Base-by-base conservation (phyloP, 2,113 vertebrate species). In the Sakesphorus luctuosus region DNA sequence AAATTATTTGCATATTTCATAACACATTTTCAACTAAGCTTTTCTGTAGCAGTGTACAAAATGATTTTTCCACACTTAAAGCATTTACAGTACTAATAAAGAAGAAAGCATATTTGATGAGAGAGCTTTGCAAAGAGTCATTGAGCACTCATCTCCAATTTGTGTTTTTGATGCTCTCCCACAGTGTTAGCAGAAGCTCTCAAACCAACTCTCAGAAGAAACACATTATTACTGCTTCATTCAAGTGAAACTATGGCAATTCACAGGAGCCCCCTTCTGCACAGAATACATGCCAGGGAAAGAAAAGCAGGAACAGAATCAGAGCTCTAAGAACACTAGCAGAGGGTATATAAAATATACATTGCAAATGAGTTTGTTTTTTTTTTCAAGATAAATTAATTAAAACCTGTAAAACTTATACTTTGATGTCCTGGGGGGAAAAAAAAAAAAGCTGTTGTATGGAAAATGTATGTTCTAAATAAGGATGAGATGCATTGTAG, bases 101-200 rank as follows among this genome's bases (percentile, higher is more conserved):
- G 56, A 81, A 68, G 52, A 81, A 93, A 90, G 47, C 24, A 36
- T 36, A 66, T 93, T 69, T 93, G 71, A 93, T 82, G 74, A 82
- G 55, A 61, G 23, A 87, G 73, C 43, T 93, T 77, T 86, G 53
- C 56, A 92, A 69, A 72, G 74, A 84, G 25, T 58, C 75, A 46
- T 47, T 90, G 65, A 88, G n/a, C 29, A 50, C 46, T 81, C 69
- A 65, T 61, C 80, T 79, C 71, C 58, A 89, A 53, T 94, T 91
- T 76, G 40, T 36, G 43, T 6, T 78, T 91, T 95, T 79, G 73
- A 84, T 68, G 78, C 58, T 89, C 90, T 93, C 76, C 31, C 20
- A 58, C 68, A 47, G 35, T 44, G 52, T 47, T 84, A 89, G 61
- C 75, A 89, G 44, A 94, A 18, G 31, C 44, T 28, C 36, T 75